phyloP scores from a whole-genome alignment of 2,113 vertebrate species.

The Herpailurus yagouaroundi region DNA sequence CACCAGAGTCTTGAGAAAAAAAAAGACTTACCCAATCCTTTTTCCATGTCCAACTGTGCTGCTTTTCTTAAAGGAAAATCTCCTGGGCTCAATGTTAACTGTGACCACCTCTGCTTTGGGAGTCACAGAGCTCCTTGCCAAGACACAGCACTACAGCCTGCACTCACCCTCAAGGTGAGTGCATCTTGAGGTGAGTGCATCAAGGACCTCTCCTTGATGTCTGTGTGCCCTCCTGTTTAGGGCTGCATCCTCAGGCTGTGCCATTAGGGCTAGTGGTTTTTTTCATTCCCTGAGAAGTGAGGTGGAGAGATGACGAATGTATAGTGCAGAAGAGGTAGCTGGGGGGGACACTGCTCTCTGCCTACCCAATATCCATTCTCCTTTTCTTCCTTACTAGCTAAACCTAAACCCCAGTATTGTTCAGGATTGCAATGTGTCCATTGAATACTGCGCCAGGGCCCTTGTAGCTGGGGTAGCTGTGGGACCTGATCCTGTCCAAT shows the following conservation, averaged over 20 bases:
- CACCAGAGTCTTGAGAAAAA: not conserved
- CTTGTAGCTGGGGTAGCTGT: not conserved
- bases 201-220: not conserved
- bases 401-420: not conserved
- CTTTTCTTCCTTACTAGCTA: not conserved
- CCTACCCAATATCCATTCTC: not conserved
- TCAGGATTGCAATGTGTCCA: not conserved
- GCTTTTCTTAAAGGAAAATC: not conserved
- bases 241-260: not conserved
- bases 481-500: not conserved
- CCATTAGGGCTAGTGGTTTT: not conserved
- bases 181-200: no score
- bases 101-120: not conserved
- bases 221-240: not conserved
- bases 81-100: not conserved
- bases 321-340: not conserved
- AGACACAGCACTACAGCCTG: not conserved
- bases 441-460: no score
- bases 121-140: not conserved
- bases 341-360: not conserved
- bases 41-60: not conserved
- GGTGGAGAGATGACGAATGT: not conserved
- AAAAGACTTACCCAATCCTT: slow-evolving; percentile 2
- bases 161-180: not conserved
- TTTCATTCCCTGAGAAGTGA: not conserved